phyloP scores from a whole-genome alignment of 2,113 vertebrate species.

The Nipponia nippon region DNA sequence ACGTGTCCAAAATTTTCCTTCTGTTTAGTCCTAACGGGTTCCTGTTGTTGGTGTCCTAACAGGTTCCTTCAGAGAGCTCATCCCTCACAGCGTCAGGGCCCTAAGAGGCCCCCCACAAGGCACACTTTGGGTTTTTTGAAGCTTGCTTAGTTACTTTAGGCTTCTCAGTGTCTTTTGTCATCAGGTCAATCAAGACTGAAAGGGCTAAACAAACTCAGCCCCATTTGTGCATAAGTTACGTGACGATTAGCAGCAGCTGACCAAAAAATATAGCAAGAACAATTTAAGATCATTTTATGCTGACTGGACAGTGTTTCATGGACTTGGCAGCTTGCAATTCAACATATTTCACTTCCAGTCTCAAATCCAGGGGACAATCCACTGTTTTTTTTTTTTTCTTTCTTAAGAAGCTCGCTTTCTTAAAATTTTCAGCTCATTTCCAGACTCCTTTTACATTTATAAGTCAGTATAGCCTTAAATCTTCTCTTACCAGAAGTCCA shows the following conservation, averaged over 20 bases:
- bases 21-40: background rate
- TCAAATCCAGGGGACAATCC: background rate
- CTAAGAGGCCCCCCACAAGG: background rate
- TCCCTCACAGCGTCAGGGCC: accelerated
- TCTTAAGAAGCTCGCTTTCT: background rate
- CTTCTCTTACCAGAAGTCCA: background rate
- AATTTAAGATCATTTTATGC: background rate
- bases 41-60: background rate
- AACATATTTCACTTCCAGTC: background rate
- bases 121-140: background rate
- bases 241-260: background rate
- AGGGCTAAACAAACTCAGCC: background rate
- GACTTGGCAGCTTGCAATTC: background rate
- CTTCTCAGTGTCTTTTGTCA: background rate
- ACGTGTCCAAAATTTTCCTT: background rate
- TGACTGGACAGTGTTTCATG: background rate
- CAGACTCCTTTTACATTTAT: background rate
- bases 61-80: background rate
- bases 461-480: background rate
- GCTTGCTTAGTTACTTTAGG: background rate
- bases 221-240: accelerated
- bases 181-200: background rate
- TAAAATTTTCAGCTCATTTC: background rate
- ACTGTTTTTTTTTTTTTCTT: background rate
- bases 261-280: background rate